Evolutionary conservation across 2,113 vertebrate genomes (phyloP).

Genomic region (Butorides virescens): DNA sequence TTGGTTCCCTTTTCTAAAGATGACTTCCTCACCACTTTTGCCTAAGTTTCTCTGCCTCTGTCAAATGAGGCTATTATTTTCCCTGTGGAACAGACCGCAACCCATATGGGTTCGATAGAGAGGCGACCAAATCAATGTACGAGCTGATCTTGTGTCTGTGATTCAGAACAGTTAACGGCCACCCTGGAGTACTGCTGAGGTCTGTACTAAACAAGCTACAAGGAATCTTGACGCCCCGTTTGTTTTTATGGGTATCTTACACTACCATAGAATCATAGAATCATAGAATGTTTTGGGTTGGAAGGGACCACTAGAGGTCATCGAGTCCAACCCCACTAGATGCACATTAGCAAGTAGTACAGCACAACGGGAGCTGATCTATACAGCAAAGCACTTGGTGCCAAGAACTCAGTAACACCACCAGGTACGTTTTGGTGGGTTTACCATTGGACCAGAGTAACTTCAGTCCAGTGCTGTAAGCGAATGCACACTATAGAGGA

Average conservation of each 20-base stretch:
- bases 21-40: background rate
- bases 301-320: too few species aligned
- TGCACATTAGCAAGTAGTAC: background rate
- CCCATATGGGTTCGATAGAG: background rate
- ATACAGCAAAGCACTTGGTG: background rate
- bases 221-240: background rate
- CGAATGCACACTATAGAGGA: background rate
- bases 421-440: rapidly evolving
- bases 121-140: background rate
- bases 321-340: too few species aligned
- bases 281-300: too few species aligned
- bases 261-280: too few species aligned
- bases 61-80: background rate
- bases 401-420: background rate
- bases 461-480: background rate
- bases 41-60: background rate
- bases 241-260: background rate
- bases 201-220: background rate
- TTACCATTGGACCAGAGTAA: background rate
- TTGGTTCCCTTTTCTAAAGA: background rate
- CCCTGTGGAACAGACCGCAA: background rate
- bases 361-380: background rate
- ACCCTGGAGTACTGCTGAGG: background rate
- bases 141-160: background rate
- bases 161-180: rapidly evolving